Conservation (phyloP, 2,797 vertebrate species). For the Enteromius paludinosus region DNA sequence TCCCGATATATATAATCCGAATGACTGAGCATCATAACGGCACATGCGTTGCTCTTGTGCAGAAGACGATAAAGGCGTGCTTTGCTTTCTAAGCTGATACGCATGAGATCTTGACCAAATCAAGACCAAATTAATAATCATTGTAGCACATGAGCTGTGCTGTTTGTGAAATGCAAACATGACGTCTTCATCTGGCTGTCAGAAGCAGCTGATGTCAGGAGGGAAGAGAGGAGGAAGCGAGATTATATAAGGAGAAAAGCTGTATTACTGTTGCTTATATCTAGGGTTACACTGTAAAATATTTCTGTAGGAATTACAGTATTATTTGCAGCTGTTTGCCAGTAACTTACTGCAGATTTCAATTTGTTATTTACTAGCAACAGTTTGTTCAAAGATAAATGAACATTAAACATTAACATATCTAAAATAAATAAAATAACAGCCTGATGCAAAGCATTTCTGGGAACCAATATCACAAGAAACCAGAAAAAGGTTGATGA, state of each 20-base stretch:
- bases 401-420: no score
- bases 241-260: neutral
- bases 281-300: neutral
- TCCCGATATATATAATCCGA: conserved; percentile 16
- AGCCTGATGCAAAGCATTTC: no score
- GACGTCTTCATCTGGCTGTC: conserved; percentile 60
- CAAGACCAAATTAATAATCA: conserved; percentile 56
- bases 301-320: no score
- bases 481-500: no score
- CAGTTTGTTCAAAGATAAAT: no score
- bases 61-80: conserved; percentile 18
- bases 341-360: no score
- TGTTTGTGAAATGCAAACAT: conserved; percentile 45
- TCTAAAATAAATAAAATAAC: no score
- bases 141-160: conserved; percentile 60
- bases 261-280: neutral
- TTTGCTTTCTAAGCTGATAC: conserved; percentile 32
- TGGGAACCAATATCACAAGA: no score
- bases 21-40: conserved; percentile 6
- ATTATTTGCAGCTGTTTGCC: no score
- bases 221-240: conserved; percentile 3
- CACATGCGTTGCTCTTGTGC: neutral
- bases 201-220: conserved; percentile 45
- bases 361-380: no score
- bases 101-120: conserved; percentile 50